Conservation (phyloP, 2,113 vertebrate species). For the Phyllostomus discolor region DNA sequence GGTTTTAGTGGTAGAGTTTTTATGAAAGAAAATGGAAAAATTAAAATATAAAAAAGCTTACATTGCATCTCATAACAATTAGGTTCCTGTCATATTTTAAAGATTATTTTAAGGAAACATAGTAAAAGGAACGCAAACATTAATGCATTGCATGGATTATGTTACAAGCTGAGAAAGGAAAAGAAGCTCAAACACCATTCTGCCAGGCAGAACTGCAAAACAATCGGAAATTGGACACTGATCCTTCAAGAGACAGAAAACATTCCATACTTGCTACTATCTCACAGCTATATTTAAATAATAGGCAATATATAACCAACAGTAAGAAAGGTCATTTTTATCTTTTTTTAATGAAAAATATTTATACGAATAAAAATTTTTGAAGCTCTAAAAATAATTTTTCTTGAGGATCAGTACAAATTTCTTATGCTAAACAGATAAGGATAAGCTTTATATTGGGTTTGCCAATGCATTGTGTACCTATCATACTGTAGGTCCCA, state of each 20-base stretch:
- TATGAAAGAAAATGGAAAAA: conserved; percentile 36
- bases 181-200: conserved; percentile 72
- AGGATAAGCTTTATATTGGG: conserved; percentile 70
- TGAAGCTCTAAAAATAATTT: conserved; percentile 19
- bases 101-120: conserved; percentile 45
- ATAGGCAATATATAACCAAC: conserved; percentile 21
- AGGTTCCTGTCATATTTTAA: conserved; percentile 22
- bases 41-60: conserved; percentile 43
- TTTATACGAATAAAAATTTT: not conserved
- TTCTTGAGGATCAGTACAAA: conserved; percentile 80
- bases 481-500: conserved; percentile 79
- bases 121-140: conserved; percentile 59
- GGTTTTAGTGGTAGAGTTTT: conserved; percentile 54
- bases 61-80: conserved; percentile 42
- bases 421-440: conserved; percentile 74
- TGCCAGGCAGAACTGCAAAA: conserved; percentile 78
- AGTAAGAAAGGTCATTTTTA: conserved; percentile 19
- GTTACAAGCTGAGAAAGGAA: conserved; percentile 69
- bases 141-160: conserved; percentile 52
- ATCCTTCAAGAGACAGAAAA: conserved; percentile 71
- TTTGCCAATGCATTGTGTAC: conserved; percentile 65
- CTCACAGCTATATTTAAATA: not conserved
- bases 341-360: conserved; percentile 29
- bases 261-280: not conserved
- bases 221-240: conserved; percentile 81